Conservation (phyloP, 2,797 vertebrate species). For the Cetoscarus ocellatus region DNA sequence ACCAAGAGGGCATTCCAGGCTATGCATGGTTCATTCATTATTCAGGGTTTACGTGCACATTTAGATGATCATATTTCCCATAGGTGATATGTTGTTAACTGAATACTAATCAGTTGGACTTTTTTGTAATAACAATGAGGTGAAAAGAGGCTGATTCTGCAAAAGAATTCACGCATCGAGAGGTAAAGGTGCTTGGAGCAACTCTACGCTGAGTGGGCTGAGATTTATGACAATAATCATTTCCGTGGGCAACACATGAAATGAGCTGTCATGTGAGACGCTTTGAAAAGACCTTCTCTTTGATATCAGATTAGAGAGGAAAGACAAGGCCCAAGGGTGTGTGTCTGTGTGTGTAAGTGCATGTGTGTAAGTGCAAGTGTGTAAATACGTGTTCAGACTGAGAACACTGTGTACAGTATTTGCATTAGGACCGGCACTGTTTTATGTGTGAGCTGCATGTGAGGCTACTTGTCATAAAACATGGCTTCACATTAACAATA, state of each 20-base stretch:
- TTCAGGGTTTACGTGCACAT: constrained; percentile 48
- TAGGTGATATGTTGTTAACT: constrained; percentile 16
- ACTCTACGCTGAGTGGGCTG: constrained; percentile 31
- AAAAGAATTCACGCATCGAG: constrained; percentile 44
- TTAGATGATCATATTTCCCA: constrained; percentile 14
- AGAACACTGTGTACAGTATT: constrained; percentile 40
- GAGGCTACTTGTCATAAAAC: constrained; percentile 25
- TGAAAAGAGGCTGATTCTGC: constrained; percentile 36
- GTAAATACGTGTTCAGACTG: constrained; percentile 28
- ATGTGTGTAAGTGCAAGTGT: constrained; percentile 19
- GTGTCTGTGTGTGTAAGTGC: constrained; percentile 17
- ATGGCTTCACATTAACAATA: constrained; percentile 24
- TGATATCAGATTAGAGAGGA: constrained; percentile 84
- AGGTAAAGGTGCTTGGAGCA: constrained; percentile 58
- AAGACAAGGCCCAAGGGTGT: constrained; percentile 69
- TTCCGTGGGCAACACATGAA: constrained; percentile 80
- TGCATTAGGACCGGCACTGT: constrained; percentile 4
- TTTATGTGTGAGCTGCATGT: constrained; percentile 44
- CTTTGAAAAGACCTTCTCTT: constrained; percentile 80
- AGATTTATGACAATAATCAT: constrained; percentile 82
- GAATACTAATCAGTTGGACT: constrained; percentile 19
- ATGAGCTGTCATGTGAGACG: constrained; percentile 78
- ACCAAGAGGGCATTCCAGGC: constrained; percentile 59
- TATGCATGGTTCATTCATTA: constrained; percentile 42
- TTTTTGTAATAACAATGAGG: background rate